Base-by-base conservation (phyloP, 1,140 invertebrate species). In the Pinna nobilis region DNA sequence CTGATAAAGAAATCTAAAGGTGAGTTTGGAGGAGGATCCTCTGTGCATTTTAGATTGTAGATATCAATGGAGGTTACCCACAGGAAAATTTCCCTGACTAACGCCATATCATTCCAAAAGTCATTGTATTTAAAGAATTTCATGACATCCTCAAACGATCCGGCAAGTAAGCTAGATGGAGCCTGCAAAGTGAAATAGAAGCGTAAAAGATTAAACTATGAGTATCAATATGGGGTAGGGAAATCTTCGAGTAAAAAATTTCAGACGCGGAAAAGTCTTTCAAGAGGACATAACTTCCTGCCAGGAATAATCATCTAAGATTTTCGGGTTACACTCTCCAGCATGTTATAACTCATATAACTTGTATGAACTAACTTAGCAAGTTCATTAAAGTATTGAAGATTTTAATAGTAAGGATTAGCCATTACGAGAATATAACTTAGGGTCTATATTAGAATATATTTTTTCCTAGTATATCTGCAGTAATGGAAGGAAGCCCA, bases 1-100 rank as follows among this genome's bases (percentile, higher is more conserved):
- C 39, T 69, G 13, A 57, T 69, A 33, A 69, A 69, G 25, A 37
- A 69, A 35, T 69, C 66, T 37, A 69, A n/a, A 1, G 66, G 66
- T 18, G 66, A 69, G 37, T 69, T 59, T 55, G 39, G 20, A 2
- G 66, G 66, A 1, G 66, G 66, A 32, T 41, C 47, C 33, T 57
- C 28, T 30, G 51, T 41, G 5, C 51, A 41, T 23, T 69, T 57
- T 20, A 69, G 37, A 28, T 41, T 69, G n/a, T 69, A 57, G 6
- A 69, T 57, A 23, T 69, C 55, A 15, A 44, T 35, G 11, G 51
- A 55, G 2, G 53, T 55, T 28, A 69, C 55, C 66, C 66, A 69
- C 18, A 41, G 39, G 35, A 69, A 69, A n/a, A 69, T 57, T 13
- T 51, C 66, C 51, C 66, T 37, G 28, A 39, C 37, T 28, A 39